Base-by-base conservation (phyloP, 2,797 vertebrate species). In the Brachymystax lenok region DNA sequence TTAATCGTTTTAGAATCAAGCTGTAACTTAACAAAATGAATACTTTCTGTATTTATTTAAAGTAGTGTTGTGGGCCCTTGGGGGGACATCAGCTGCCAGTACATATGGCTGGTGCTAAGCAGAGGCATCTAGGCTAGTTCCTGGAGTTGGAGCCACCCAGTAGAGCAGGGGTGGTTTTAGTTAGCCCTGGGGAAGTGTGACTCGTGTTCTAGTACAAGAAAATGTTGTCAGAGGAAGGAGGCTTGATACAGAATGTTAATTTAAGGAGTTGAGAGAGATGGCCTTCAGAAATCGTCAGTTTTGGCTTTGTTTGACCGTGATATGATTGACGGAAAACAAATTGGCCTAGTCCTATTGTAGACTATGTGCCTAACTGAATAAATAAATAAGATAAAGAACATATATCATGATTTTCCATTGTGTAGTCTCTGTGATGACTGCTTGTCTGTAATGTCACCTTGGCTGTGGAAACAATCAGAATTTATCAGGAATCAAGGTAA, bases 1-100 rank as follows among this genome's bases (percentile, higher is more conserved):
- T 33, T 33, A 33, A 33, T 33, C 5, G 8, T 40, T 8, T 40
- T 40, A 40, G 7, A 40, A 40, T 40, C 6, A 40, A 8, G 35
- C 35, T 40, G 35, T 40, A 40, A 40, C 35, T 7, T 40, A 40
- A 2, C 35, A 40, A 40, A 8, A 8, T 40, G 35, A 40, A 40
- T 40, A 40, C 35, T 40, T 40, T 40, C 35, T 40, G 35, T 40
- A 40, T 40, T 40, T 66, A 33, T 56, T 52, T 21, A 50, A 54
- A 33, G 5, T 30, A 16, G 24, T 61, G 54, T 56, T n/a, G 54
- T n/a, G 54, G n/a, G 56, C 14, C 19, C n/a, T 0, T 30, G 27
- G 68, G 19, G 19, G 68, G 71, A 63, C 73, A 66, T 71, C 67
- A 71, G 73, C 75, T 75, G 59, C 33, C 64, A 67, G 5, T 40